Evolutionary conservation across 2,797 vertebrate species (phyloP), one percentile per base, ranked within the genome.

Genomic region (Tympanoctomys barrerae): DNA sequence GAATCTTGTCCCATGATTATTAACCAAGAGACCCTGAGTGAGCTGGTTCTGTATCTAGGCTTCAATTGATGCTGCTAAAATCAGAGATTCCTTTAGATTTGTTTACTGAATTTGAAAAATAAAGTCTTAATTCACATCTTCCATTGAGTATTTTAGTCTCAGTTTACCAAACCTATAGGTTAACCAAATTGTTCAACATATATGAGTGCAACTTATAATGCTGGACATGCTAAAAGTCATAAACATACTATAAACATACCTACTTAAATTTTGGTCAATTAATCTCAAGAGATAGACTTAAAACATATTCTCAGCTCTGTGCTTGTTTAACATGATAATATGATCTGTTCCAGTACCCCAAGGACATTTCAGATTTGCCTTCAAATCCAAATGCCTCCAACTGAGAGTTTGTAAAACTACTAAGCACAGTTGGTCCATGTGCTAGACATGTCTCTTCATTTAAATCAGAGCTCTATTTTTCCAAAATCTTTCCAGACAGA

Each of bases 111-210:
- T 80, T 36, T 28, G n/a, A 21, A 59, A n/a, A 75, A 1, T 62
- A 64, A 90, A 75, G 10, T 36, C 42, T 94, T 57, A 90, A 66
- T 2, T 81, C 36, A 54, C 7, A 75, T 78, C 61, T 57, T 28
- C 49, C 49, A 89, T 71, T 90, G 28, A 95, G 11, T 33, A 92
- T 87, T 90, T 90, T 18, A 46, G 73, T 75, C 59, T 84, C 33
- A 84, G 26, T 0, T 90, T 18, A 87, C 36, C 61, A 75, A 31
- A 7, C 26, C 13, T 80, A 21, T 73, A 83, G n/a, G 36, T 59
- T 64, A 70, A 73, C n/a, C 57, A 80, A 68, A 83, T 87, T 64
- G 28, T 21, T 42, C 26, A 85, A 42, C 33, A 70, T 33, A 0
- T 39, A 46, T 57, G 52, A 92, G 21, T 92, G 79, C 86, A 71